Conservation (phyloP, 2,888 invertebrate genomes). For the Drosophila niveifrons region DNA sequence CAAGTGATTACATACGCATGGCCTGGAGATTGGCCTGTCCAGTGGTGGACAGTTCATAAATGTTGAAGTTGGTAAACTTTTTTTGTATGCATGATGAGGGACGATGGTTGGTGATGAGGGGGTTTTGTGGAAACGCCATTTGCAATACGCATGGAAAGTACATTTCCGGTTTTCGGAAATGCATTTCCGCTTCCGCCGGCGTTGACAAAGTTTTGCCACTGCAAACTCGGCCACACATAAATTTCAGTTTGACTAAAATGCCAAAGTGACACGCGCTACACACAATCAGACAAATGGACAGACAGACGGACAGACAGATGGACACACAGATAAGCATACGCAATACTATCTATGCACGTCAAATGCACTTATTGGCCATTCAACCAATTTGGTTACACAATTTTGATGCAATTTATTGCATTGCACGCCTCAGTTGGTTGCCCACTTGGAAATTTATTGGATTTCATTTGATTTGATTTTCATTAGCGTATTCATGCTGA, state of each 20-base stretch:
- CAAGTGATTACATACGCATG: slow-evolving; percentile 3
- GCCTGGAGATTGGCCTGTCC: slow-evolving; percentile 2
- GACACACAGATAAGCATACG: slow-evolving; percentile 1
- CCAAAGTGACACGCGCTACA: slow-evolving; percentile 31
- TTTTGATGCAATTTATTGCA: slow-evolving; percentile 74
- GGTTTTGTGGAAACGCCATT: slow-evolving; percentile 41
- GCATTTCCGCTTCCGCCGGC: slow-evolving; percentile 76
- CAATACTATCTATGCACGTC: slow-evolving; percentile 35
- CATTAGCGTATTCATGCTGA: slow-evolving; percentile 71
- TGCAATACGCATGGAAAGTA: slow-evolving; percentile 71
- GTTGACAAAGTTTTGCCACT: slow-evolving; percentile 51
- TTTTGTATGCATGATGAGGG: not conserved
- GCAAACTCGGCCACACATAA: slow-evolving; percentile 58
- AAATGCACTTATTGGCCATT: slow-evolving; percentile 77
- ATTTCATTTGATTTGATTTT: slow-evolving; percentile 73
- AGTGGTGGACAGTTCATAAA: slow-evolving; percentile 31
- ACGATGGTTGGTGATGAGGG: not conserved
- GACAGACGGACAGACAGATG: slow-evolving; percentile 14
- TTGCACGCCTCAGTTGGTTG: slow-evolving; percentile 50
- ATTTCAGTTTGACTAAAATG: slow-evolving; percentile 67
- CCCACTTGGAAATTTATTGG: slow-evolving; percentile 62
- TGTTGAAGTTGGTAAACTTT: slow-evolving; percentile 31
- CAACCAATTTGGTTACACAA: slow-evolving; percentile 78
- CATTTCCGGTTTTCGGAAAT: slow-evolving; percentile 79
- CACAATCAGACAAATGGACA: slow-evolving; percentile 8